phyloP scores from a whole-genome alignment of 2,797 vertebrate genomes.

The Rhynchotus rufescens region DNA sequence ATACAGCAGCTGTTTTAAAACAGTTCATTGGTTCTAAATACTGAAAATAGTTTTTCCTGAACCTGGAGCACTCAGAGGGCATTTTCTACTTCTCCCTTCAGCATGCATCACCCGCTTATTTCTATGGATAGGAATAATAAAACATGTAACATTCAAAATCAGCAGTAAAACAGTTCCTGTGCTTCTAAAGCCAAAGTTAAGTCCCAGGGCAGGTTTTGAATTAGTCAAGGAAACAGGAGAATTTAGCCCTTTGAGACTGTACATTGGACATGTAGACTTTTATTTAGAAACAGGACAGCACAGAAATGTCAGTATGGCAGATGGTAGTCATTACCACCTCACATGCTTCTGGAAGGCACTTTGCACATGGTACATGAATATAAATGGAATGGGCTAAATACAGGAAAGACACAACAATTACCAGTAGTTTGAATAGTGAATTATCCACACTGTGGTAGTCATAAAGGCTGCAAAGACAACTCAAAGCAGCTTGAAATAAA shows the following conservation, averaged over 20 bases:
- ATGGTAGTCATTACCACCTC: slow-evolving; percentile 6
- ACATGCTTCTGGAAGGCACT: background rate
- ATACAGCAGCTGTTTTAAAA: slow-evolving; percentile 34
- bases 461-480: background rate
- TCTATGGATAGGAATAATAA: background rate
- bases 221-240: background rate
- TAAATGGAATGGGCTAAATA: background rate
- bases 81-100: background rate
- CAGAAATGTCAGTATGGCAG: background rate
- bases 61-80: no score
- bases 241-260: background rate
- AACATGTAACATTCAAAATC: background rate
- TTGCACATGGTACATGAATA: background rate
- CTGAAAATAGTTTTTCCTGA: background rate
- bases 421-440: background rate
- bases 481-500: background rate
- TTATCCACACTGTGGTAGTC: no score
- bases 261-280: accelerated
- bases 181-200: background rate
- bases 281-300: slow-evolving; percentile 3
- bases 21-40: slow-evolving; percentile 9
- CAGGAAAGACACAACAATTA: background rate
- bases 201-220: background rate
- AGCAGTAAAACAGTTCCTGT: background rate
- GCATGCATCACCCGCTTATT: background rate